Base-by-base conservation (phyloP, 2,797 vertebrate species). In the Pteronotus mesoamericanus region DNA sequence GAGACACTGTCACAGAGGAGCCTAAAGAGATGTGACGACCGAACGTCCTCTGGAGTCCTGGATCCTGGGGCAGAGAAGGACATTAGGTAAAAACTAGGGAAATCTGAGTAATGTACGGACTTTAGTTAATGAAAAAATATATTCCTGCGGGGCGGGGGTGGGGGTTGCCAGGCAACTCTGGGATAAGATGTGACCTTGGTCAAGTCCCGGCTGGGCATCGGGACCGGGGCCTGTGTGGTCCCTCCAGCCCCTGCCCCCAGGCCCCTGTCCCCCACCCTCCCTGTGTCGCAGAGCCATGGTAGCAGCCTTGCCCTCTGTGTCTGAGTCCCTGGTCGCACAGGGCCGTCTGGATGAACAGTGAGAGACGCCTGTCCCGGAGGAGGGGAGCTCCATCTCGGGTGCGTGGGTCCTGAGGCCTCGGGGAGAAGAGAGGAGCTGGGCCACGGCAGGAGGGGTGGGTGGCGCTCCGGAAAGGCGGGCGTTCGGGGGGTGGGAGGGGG, bases 271-370 rank as follows among this genome's bases (percentile, higher is more conserved):
- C 37, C n/a, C 34, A 2, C 15, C 57, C 32, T 18, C 46, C 24
- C 2, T 6, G 5, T 9, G 64, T 37, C 39, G 4, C 1, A 1
- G 14, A 57, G 10, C 46, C 16, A 6, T 8, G 12, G 21, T 6
- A 2, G 42, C 1, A 2, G 2, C 6, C 29, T 24, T 42, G 10
- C 1, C 7, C 19, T 39, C 3, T 0, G 1, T 0, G 42, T 44
- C 77, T 8, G 59, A 19, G 48, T 26, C 71, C 39, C 39, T 21
- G 22, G 14, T 22, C 0, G 0, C 3, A 11, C 5, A 3, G 66
- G 64, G 8, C 74, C 16, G 0, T 34, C 39, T 2, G 6, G 4
- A 3, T 18, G 37, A 3, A 1, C 15, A 16, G n/a, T 0, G 14
- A 15, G 68, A 1, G 8, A 7, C 42, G 0, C 6, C 37, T n/a